phyloP scores from a whole-genome alignment of 1,140 invertebrate species.

The Trichogramma pretiosum region DNA sequence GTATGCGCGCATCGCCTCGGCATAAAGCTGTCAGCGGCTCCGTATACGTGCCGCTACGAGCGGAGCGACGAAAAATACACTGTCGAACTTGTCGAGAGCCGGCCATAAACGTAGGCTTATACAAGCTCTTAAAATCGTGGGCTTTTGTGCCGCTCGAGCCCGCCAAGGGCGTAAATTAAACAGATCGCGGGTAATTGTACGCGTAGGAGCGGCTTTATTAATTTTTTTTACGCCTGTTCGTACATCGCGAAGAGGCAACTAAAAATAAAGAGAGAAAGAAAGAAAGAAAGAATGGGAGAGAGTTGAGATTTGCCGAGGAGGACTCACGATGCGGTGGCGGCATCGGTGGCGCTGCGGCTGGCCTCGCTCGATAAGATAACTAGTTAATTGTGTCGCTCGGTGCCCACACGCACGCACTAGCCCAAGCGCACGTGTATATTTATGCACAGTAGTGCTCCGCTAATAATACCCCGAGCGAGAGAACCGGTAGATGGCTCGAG shows the following conservation, averaged over 20 bases:
- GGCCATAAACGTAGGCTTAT: no score
- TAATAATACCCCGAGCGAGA: conserved; percentile 37
- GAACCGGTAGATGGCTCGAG: conserved; percentile 33
- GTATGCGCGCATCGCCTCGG: conserved; percentile 11
- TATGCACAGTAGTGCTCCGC: conserved; percentile 41
- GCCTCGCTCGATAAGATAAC: conserved; percentile 43
- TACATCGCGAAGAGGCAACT: background rate
- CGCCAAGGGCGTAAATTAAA: no score
- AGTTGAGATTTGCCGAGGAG: background rate
- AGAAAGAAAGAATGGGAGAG: background rate
- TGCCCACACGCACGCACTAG: conserved; percentile 40
- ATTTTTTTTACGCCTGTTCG: no score
- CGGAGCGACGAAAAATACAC: background rate
- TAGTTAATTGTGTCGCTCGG: conserved; percentile 47
- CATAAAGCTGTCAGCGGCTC: conserved; percentile 17
- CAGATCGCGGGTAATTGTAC: no score
- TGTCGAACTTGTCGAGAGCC: background rate
- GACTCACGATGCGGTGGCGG: no score
- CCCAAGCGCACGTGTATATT: conserved; percentile 40
- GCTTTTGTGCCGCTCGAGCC: no score
- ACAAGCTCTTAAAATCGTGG: no score
- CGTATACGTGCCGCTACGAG: background rate
- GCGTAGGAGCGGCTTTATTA: no score
- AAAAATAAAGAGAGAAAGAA: background rate
- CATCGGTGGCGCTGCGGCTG: conserved; percentile 24